These are phyloP conservation scores for Eristalis pertinax DNA, from an alignment of 2,888 invertebrate species.

Conservation along the genomic window DNA sequence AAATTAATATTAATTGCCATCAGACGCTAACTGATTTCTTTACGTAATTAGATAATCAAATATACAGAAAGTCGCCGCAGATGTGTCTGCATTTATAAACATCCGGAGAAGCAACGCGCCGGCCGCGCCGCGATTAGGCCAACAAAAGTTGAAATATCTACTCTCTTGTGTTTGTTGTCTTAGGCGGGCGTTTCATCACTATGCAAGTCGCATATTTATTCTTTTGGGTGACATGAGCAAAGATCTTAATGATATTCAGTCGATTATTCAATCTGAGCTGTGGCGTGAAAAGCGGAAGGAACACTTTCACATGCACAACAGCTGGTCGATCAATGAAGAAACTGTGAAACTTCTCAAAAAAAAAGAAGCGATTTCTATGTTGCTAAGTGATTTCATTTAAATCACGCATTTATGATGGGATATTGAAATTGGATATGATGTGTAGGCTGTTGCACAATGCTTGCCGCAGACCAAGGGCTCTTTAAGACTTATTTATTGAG, in stretches of 20 bases:
- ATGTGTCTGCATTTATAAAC: neutral
- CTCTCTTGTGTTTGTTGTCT: neutral
- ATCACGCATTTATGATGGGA: no score
- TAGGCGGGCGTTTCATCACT: neutral
- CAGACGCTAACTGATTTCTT: neutral
- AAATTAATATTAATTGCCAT: slow-evolving; percentile 17
- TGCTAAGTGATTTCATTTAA: no score
- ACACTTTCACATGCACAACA: neutral
- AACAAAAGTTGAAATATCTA: neutral
- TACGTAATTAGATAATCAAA: neutral
- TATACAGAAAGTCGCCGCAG: neutral
- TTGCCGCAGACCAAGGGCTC: no score
- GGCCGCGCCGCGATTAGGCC: neutral
- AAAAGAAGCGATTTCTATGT: neutral
- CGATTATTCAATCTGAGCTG: slow-evolving; percentile 30
- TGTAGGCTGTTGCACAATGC: no score
- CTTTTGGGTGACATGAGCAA: slow-evolving; percentile 18
- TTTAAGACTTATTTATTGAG: no score
- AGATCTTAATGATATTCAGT: slow-evolving; percentile 5
- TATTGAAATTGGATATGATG: neutral
- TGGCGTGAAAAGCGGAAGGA: neutral
- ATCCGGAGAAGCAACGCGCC: neutral
- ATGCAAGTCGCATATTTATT: slow-evolving; percentile 13
- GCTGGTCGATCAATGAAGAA: neutral
- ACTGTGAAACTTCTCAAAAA: neutral